Conservation (phyloP, 2,113 vertebrate species). For the Hyperopisus bebe region DNA sequence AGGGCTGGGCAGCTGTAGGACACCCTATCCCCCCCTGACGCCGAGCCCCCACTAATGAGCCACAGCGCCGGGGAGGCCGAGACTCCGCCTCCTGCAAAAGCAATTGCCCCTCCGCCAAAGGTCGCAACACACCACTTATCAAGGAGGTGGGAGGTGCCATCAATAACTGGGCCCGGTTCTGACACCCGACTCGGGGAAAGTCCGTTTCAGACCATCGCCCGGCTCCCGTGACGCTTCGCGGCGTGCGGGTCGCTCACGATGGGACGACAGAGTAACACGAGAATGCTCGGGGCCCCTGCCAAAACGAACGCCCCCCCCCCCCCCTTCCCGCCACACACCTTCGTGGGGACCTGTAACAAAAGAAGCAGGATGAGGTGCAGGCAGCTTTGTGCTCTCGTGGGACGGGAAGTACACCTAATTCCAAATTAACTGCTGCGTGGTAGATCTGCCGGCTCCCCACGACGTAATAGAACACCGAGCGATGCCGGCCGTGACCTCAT, state of each 20-base stretch:
- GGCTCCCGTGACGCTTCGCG: neutral
- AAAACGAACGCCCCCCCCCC: neutral
- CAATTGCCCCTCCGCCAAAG: conserved; percentile 11
- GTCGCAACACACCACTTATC: conserved; percentile 17
- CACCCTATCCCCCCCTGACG: neutral
- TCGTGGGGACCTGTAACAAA: conserved; percentile 1
- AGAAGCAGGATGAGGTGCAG: neutral
- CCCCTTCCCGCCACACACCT: neutral
- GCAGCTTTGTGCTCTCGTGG: neutral
- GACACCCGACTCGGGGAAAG: neutral
- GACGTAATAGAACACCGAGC: neutral
- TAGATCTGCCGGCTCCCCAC: conserved; percentile 10
- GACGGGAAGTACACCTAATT: conserved; percentile 21
- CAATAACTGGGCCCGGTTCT: conserved; percentile 5
- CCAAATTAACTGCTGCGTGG: conserved; percentile 14
- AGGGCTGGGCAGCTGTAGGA: neutral
- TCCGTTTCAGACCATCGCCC: neutral
- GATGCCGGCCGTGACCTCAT: neutral
- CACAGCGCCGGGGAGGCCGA: neutral
- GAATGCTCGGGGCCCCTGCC: neutral
- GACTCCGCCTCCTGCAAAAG: neutral
- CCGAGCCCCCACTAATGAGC: neutral
- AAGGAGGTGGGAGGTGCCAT: neutral
- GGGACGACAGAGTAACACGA: neutral
- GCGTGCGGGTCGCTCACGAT: neutral